phyloP scores from a whole-genome alignment of 2,888 invertebrate species.

The Acronicta leporina region DNA sequence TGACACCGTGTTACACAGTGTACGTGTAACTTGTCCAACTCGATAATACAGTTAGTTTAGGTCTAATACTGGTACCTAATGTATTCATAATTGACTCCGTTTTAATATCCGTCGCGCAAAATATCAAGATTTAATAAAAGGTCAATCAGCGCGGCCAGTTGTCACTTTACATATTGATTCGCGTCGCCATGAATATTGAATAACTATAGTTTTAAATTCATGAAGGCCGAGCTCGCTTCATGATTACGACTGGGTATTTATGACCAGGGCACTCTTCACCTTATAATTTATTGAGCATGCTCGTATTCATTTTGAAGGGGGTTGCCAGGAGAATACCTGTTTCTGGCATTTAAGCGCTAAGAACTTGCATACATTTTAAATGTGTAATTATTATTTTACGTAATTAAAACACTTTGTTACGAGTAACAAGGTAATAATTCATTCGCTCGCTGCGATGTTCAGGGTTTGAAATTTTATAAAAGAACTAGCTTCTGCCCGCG shows the following conservation, averaged over 20 bases:
- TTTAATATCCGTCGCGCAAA: not conserved
- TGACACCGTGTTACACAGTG: not conserved
- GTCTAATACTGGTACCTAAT: too few relatives aligned
- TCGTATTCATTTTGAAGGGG: not conserved
- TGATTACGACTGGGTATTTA: too few relatives aligned
- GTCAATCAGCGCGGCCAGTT: slow-evolving; percentile 4
- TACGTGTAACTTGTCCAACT: not conserved
- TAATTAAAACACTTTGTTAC: too few relatives aligned
- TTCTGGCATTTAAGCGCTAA: too few relatives aligned
- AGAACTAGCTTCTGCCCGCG: too few relatives aligned
- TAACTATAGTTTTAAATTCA: slow-evolving; percentile 6
- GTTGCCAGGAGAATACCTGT: too few relatives aligned
- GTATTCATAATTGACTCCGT: not conserved
- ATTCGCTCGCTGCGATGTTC: too few relatives aligned
- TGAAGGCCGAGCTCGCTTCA: not conserved
- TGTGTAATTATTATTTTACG: too few relatives aligned
- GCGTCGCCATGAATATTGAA: slow-evolving; percentile 6
- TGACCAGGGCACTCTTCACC: too few relatives aligned
- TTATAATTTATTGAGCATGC: not conserved
- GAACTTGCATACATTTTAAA: too few relatives aligned
- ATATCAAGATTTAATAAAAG: slow-evolving; percentile 4
- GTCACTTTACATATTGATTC: slow-evolving; percentile 11
- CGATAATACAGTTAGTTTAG: not conserved
- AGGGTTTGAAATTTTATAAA: too few relatives aligned
- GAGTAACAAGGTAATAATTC: too few relatives aligned